Base-by-base conservation (phyloP, 2,797 vertebrate genomes). In the Heterohyrax brucei region DNA sequence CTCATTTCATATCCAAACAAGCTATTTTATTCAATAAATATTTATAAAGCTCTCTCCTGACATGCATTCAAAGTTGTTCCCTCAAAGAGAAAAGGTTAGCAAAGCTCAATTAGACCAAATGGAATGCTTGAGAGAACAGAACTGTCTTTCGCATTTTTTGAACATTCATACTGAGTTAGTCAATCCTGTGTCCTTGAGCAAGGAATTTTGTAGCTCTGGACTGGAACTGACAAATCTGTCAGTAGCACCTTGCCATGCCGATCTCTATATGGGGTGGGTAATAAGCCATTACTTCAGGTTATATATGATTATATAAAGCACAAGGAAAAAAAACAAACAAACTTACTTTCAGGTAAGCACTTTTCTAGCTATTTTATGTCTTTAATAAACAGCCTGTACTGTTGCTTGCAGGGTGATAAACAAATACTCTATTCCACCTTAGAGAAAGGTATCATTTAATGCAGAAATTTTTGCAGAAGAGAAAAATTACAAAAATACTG, bases 81-180 rank as follows among this genome's bases (percentile, higher is more conserved):
- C 94, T 96, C 96, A 97, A 91, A 96, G 94, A 96, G 93, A 97
- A 97, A 98, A 98, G 96, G 97, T 98, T 97, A 96, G 93, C 50
- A 1, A 94, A 97, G 97, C 96, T 96, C 97, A 98, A 97, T 96
- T 98, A 97, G 94, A 92, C 80, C 82, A 94, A 96, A 95, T 44
- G 28, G 89, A 94, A 97, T 89, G 85, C 94, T 92, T 95, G 82
- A 96, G 79, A 97, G 96, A 96, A 88, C 81, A 97, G 87, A 94
- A 93, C 70, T 70, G 81, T 94, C 94, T 95, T 73, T 62, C 48
- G 95, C 75, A 89, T 89, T 92, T 95, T 93, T 95, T 82, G 44
- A 93, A 91, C 21, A 0, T 95, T 82, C 83, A 79, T 83, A 93
- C 64, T 85, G 61, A 95, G 28, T 72, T 91, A 68, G 77, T 90